Evolutionary conservation across 2,113 vertebrate species (phyloP).

Genomic region (Calidris pugnax): DNA sequence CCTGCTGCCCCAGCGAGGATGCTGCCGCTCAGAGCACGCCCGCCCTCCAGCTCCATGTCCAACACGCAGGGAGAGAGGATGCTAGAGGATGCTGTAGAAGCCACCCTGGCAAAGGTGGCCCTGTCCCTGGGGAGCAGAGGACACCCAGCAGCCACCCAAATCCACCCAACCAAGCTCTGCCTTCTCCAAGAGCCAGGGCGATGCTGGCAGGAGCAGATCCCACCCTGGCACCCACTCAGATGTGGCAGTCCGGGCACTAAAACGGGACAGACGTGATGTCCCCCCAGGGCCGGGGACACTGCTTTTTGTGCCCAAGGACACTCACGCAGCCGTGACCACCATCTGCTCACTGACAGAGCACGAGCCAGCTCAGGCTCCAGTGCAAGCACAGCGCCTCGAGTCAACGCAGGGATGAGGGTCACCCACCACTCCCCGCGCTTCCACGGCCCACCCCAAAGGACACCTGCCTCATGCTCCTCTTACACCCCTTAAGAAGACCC

Average conservation of each 20-base stretch:
- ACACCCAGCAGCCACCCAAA: neutral
- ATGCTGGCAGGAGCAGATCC: rapidly evolving
- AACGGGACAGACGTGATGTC: neutral
- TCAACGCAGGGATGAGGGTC: rapidly evolving
- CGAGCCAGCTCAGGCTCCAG: neutral
- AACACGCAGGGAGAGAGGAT: rapidly evolving
- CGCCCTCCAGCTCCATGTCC: rapidly evolving
- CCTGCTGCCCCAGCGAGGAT: rapidly evolving
- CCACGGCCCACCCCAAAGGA: rapidly evolving
- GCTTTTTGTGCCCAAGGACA: slow-evolving; percentile 21
- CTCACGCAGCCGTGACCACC: neutral
- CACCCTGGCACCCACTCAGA: rapidly evolving
- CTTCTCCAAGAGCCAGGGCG: rapidly evolving
- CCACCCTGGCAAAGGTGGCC: neutral
- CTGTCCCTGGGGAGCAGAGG: neutral
- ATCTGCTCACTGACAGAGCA: neutral
- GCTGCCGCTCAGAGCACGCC: neutral
- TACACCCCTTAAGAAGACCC: rapidly evolving
- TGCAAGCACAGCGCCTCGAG: rapidly evolving
- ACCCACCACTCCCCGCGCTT: neutral
- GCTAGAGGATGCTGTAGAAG: rapidly evolving
- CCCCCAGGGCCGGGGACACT: neutral
- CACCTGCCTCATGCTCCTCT: rapidly evolving
- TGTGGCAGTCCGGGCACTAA: rapidly evolving
- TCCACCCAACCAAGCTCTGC: rapidly evolving